Conservation (phyloP, 2,888 invertebrate species). For the Punctoribates punctum region DNA sequence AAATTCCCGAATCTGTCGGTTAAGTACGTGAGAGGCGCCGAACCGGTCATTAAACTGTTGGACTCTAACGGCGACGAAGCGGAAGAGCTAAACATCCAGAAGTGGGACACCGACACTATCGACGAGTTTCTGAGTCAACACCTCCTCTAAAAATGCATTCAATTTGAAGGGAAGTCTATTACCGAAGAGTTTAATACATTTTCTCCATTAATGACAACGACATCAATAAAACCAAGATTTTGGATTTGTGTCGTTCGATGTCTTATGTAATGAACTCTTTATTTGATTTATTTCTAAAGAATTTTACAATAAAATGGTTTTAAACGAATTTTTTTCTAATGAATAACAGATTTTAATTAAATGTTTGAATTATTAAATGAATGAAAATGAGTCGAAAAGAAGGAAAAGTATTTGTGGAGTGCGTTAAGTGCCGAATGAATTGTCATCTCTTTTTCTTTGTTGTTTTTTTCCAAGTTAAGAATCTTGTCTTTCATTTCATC, state of each 20-base stretch:
- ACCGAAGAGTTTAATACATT: background rate
- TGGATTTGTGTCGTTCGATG: constrained; percentile 25
- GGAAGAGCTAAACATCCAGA: constrained; percentile 84
- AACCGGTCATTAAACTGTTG: constrained; percentile 86
- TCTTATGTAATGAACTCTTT: background rate
- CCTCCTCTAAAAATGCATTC: background rate
- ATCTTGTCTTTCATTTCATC: too few species aligned
- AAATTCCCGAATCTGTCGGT: constrained; percentile 88
- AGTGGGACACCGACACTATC: constrained; percentile 97
- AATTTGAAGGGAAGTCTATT: background rate
- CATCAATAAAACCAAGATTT: background rate
- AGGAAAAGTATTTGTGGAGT: too few species aligned
- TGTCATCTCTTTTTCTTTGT: too few species aligned
- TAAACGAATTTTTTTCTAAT: too few species aligned
- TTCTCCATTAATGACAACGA: constrained; percentile 12
- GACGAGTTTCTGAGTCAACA: constrained; percentile 68
- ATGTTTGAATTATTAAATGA: too few species aligned
- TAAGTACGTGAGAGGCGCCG: constrained; percentile 85
- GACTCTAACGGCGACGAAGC: constrained; percentile 77
- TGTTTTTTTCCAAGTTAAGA: too few species aligned
- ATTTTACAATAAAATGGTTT: background rate
- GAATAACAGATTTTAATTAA: too few species aligned
- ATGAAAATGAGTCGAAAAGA: too few species aligned
- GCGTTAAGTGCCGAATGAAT: too few species aligned
- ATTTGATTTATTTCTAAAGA: background rate